Evolutionary conservation across 1,140 invertebrate genomes (phyloP), one percentile per base, ranked within the genome.

Genomic region (Holcopasites calliopsidis): DNA sequence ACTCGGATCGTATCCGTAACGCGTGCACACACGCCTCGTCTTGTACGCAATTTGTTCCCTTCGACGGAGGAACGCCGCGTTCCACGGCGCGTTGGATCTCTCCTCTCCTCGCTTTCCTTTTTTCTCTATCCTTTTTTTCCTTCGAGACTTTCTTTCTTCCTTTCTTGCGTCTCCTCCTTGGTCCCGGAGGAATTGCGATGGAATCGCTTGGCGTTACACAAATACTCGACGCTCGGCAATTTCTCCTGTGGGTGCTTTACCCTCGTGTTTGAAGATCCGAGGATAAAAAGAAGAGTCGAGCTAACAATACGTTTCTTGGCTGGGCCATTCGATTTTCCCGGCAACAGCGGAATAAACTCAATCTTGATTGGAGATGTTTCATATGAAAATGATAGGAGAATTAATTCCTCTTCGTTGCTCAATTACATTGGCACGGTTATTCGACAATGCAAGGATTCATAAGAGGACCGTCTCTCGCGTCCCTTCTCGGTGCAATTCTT

Each of bases 31-130:
- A 79, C 76, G 80, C 80, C 79, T 66, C 75, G 57, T 80, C 83
- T 84, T 88, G 88, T 89, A 89, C 85, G 86, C 88, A 90, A 90
- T 90, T 89, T 90, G 89, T 90, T 88, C 85, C 72, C 83, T 84
- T 89, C 86, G 83, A 83, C 31, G 80, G 38, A 50, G 62, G 69
- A 70, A 73, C 71, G 68, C 80, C 55, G 47, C 64, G 80, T 71
- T 74, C 52, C 75, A 44, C 44, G 10, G 16, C 18, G 42, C 31
- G n/a, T n/a, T 21, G 28, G 40, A 62, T 47, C 57, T 28, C 55
- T 44, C 49, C 31, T 31, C 50, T 31, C 49, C n/a, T n/a, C 68
- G 72, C 54, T 21, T 6, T 23, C 23, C 44, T 11, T 2, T 57
- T 40, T 31, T 18, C 50, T 13, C 62, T 72, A 47, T 35, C 8